Percentiles rank a stretch among this genome's conserved stretches.
Evolutionary conservation across 1,140 invertebrate species (phyloP).

Genomic region (Brachionus calyciflorus): DNA sequence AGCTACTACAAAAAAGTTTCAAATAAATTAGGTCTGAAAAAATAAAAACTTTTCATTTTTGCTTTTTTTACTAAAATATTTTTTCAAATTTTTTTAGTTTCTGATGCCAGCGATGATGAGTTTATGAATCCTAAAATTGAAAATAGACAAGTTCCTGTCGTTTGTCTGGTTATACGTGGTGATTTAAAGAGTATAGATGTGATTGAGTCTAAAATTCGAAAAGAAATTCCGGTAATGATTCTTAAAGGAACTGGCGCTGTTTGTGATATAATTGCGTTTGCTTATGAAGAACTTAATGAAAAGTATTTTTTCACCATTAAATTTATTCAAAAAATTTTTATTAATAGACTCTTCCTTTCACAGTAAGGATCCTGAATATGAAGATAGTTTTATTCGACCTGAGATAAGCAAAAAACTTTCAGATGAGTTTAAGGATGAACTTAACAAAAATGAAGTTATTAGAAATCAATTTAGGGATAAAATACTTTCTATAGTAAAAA

Average conservation of each 20-base stretch:
- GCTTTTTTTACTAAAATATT: background rate
- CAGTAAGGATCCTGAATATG: constrained; percentile 52
- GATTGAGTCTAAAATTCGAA: constrained; percentile 57
- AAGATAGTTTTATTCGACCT: constrained; percentile 59
- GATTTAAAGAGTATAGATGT: constrained; percentile 57
- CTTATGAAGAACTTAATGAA: constrained; percentile 58
- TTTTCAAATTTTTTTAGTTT: background rate
- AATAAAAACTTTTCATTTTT: too few relatives aligned
- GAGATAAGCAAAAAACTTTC: constrained; percentile 58
- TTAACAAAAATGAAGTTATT: constrained; percentile 51
- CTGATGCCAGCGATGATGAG: constrained; percentile 31
- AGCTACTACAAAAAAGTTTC: background rate
- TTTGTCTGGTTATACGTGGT: constrained; percentile 61
- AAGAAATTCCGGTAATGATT: constrained; percentile 60
- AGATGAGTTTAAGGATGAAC: constrained; percentile 48
- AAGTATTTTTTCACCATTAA: constrained; percentile 49
- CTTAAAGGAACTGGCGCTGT: constrained; percentile 59
- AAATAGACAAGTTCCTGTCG: constrained; percentile 54
- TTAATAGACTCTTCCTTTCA: too few relatives aligned
- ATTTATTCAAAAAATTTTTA: background rate
- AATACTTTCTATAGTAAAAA: constrained; percentile 56
- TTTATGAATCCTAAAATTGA: constrained; percentile 8
- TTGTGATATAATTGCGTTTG: constrained; percentile 60
- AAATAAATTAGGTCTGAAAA: constrained; percentile 2
- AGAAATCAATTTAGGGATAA: constrained; percentile 55